phyloP scores from a whole-genome alignment of 2,888 invertebrate species.

The Cyaniris semiargus region DNA sequence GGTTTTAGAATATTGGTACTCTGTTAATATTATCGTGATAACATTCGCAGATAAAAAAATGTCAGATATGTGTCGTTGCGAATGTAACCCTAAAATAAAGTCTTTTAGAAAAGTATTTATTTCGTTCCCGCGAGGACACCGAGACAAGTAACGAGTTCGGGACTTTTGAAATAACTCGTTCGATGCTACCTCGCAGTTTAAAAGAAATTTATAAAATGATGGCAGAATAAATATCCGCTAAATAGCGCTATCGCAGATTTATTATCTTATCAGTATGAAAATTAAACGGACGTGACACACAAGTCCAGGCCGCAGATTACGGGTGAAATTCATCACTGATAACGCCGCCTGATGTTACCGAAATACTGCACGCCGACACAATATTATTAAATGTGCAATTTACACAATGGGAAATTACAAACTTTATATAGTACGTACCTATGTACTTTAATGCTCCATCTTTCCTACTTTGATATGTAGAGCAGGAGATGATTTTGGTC shows the following conservation, averaged over 20 bases:
- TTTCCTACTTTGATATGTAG: neutral
- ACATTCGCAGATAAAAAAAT: neutral
- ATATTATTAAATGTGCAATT: neutral
- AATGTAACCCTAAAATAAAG: slow-evolving; percentile 12
- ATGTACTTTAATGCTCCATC: neutral
- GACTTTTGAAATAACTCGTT: slow-evolving; percentile 16
- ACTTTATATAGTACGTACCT: neutral
- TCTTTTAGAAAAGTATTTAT: slow-evolving; percentile 16
- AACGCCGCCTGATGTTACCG: slow-evolving; percentile 39
- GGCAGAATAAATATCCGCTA: slow-evolving; percentile 48
- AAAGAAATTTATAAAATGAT: slow-evolving; percentile 39
- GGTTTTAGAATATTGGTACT: too few species aligned
- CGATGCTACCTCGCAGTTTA: neutral
- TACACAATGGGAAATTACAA: neutral
- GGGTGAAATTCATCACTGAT: slow-evolving; percentile 67
- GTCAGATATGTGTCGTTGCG: neutral
- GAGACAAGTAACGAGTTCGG: slow-evolving; percentile 16
- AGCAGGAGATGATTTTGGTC: neutral
- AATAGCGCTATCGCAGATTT: slow-evolving; percentile 52
- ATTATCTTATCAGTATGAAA: slow-evolving; percentile 69
- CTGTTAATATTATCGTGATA: neutral
- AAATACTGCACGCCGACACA: neutral
- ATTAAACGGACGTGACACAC: slow-evolving; percentile 62
- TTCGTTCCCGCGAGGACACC: slow-evolving; percentile 19
- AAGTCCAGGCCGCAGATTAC: slow-evolving; percentile 59